Evolutionary conservation across 1,140 invertebrate genomes (phyloP), one percentile per base, ranked within the genome.

Genomic region (Varroa destructor): DNA sequence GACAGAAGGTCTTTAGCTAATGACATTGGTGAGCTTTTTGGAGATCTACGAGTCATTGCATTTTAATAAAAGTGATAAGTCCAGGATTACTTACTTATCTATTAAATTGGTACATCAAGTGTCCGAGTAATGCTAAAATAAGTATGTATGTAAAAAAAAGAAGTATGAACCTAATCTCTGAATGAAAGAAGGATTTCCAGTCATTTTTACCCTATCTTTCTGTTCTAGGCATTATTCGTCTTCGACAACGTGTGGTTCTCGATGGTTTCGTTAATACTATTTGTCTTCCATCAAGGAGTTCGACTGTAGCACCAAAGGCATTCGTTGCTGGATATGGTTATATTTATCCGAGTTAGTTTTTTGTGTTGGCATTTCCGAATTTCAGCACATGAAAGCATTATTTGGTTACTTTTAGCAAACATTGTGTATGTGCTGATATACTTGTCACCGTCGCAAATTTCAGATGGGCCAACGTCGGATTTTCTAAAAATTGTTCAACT

Each of bases 241-340:
- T 67, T 40, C 40, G 37, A 67, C 61, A 67, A 37, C 61, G 61
- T 12, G 61, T 67, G 40, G 61, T 67, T 67, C 61, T 67, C 2
- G 61, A 67, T 37, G 61, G 61, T 25, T 67, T 67, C 61, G 61
- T 67, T 1, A 67, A 67, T 37, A 67, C 46, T 1, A 67, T 67
- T 25, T 67, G 61, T 67, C 61, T 67, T n/a, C 61, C 61, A 67
- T 12, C 36, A 3, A 40, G 61, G 40, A 40, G 14, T 8, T 12
- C 37, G 14, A 1, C 12, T 12, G 40, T 12, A 1, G 61, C 61
- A 3, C 8, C 61, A 12, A 12, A 67, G 46, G 61, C 40, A 1
- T 67, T 67, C 61, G 61, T 67, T 2, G 40, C 61, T 12, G 61
- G 61, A 40, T 67, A 67, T 37, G 61, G 61, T 3, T 67, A 67